Base-by-base conservation (phyloP, 2,888 invertebrate genomes). In the Philereme transversata region DNA sequence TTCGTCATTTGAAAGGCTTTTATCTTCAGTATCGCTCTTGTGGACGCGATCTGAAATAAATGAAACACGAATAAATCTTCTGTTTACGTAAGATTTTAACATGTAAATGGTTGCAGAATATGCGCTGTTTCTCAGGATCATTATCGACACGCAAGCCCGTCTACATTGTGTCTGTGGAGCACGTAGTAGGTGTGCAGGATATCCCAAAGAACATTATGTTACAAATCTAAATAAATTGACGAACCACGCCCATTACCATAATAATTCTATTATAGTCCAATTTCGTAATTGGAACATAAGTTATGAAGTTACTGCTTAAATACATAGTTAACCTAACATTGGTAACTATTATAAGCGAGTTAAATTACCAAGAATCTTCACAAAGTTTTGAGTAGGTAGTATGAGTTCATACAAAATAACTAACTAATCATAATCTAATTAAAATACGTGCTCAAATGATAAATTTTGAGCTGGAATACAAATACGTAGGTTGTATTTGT, bases 1-100 rank as follows among this genome's bases (percentile, higher is more conserved):
- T 71, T 92, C 92, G 67, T 92, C 92, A 72, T 91, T 92, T 44
- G 92, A 91, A 63, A 91, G 82, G 67, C 89, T 92, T 78, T 90
- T 92, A 63, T 92, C 91, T 78, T 92, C 91, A 57, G 83, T 82
- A 71, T 91, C 90, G 69, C 91, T 90, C 77, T 87, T 91, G 71
- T 82, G 86, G 60, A 86, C 76, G 64, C 91, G 90, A 82, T 91
- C 92, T 92, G 88, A 65, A 87, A 87, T 68, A 51, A 65, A 59
- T 10, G 44, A 75, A 70, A 72, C 57, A 43, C 9, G 49, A 54
- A 49, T 61, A 11, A 47, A 46, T 45, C 7, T 40, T 10, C n/a
- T 50, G 50, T 51, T 53, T 43, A 46, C 54, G 36, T 54, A 53
- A 53, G n/a, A 45, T 48, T 51, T 34, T 44, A 6, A 58, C 34